phyloP scores from a whole-genome alignment of 2,797 vertebrate genomes.

The Choloepus didactylus region DNA sequence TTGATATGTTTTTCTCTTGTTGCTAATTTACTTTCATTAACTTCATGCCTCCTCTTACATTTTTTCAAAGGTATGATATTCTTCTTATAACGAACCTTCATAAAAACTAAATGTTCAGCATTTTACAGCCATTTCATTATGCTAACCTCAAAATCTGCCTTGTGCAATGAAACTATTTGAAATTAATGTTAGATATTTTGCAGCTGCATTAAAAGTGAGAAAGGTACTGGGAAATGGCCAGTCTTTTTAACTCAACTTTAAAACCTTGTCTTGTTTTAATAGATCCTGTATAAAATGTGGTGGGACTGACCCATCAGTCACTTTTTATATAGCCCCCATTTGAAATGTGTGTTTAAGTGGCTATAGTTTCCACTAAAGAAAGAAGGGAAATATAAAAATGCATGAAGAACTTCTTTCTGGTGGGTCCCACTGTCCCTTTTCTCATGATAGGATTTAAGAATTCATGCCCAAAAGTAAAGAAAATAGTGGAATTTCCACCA shows the following conservation, averaged over 20 bases:
- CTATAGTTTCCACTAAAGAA: slow-evolving; percentile 58
- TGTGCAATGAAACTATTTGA: slow-evolving; percentile 78
- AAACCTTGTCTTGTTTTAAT: slow-evolving; percentile 77
- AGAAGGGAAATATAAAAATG: slow-evolving; percentile 64
- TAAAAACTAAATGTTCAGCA: slow-evolving; percentile 66
- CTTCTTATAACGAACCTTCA: slow-evolving; percentile 79
- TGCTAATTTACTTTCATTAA: slow-evolving; percentile 87
- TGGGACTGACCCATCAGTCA: slow-evolving; percentile 67
- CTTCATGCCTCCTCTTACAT: slow-evolving; percentile 84
- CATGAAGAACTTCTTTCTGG: slow-evolving; percentile 39
- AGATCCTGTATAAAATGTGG: slow-evolving; percentile 78
- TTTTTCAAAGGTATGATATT: slow-evolving; percentile 86
- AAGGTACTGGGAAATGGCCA: slow-evolving; percentile 69
- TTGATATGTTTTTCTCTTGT: slow-evolving; percentile 77
- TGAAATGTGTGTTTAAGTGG: slow-evolving; percentile 75
- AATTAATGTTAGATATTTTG: slow-evolving; percentile 78
- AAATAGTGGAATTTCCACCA: background rate
- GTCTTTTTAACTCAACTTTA: slow-evolving; percentile 80
- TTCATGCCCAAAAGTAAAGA: background rate
- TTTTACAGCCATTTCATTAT: slow-evolving; percentile 74
- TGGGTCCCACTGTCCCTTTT: slow-evolving; percentile 22
- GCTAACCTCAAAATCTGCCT: slow-evolving; percentile 73
- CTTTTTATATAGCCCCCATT: slow-evolving; percentile 64
- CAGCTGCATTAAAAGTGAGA: slow-evolving; percentile 71
- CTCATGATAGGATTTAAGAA: slow-evolving; percentile 44